A percentile compares a stretch with the other conserved stretches of the same genome.
These are phyloP conservation scores for Apamea epomidion DNA, from an alignment of 2,888 invertebrate species.

Conservation along the genomic window DNA sequence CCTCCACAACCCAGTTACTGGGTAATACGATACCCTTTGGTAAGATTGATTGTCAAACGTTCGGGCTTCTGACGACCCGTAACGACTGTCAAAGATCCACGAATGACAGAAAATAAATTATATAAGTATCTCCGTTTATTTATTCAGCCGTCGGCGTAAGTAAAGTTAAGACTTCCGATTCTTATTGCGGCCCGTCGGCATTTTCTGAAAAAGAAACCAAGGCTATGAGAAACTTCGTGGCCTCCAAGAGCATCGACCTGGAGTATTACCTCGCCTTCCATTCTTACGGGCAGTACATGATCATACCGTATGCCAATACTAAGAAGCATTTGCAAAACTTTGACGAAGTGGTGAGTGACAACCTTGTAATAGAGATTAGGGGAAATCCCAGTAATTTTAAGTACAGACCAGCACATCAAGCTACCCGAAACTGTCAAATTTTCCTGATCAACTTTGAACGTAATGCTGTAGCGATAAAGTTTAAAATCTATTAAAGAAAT, in stretches of 20 bases:
- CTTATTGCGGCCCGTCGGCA: constrained; percentile 83
- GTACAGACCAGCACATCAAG: too few species aligned
- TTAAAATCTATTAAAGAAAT: too few species aligned
- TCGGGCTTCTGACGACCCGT: too few species aligned
- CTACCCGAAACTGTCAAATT: too few species aligned
- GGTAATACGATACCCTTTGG: too few species aligned
- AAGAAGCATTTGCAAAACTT: constrained; percentile 81
- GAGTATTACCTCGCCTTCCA: constrained; percentile 91
- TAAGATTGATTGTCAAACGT: not conserved
- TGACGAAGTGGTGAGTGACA: constrained; percentile 76
- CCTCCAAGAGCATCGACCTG: constrained; percentile 74
- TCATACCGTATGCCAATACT: constrained; percentile 89
- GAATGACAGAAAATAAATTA: not conserved
- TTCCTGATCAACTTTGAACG: too few species aligned
- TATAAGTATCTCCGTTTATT: not conserved
- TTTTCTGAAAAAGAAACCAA: constrained; percentile 89
- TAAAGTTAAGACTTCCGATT: constrained; percentile 43
- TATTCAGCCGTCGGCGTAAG: constrained; percentile 74
- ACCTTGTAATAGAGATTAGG: not conserved
- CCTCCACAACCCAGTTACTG: too few species aligned
- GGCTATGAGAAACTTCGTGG: constrained; percentile 82
- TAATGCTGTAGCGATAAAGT: too few species aligned
- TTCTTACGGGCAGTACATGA: constrained; percentile 91
- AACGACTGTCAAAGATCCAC: too few species aligned
- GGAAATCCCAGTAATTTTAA: not conserved